Evolutionary conservation across 2,797 vertebrate species (phyloP).

Genomic region (Prionace glauca): DNA sequence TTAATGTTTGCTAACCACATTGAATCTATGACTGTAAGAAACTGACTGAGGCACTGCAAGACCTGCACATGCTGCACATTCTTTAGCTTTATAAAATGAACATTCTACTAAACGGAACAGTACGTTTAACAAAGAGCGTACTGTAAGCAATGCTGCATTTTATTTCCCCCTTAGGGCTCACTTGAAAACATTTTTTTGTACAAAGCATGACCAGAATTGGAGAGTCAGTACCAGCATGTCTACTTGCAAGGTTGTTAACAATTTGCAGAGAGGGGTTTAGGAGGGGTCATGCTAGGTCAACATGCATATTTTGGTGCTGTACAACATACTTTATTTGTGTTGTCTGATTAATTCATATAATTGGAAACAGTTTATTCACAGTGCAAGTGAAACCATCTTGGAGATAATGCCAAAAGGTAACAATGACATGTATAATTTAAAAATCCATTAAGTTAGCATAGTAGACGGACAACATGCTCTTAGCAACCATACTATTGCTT

Average conservation of each 20-base stretch:
- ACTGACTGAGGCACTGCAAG: not conserved
- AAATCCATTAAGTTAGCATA: not conserved
- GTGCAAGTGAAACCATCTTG: not conserved
- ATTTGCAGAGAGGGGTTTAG: not conserved
- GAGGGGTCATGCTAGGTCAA: not conserved
- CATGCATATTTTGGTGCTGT: not conserved
- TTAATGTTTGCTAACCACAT: not conserved
- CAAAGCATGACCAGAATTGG: not conserved
- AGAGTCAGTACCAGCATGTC: not conserved
- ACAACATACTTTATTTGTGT: not conserved
- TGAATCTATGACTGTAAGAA: not conserved
- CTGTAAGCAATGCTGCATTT: not conserved
- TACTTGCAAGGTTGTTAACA: not conserved
- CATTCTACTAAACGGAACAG: conserved; percentile 17
- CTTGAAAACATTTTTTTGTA: not conserved
- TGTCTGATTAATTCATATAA: not conserved
- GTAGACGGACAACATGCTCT: not conserved
- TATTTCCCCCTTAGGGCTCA: not conserved
- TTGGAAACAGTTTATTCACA: not conserved
- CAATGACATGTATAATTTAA: not conserved
- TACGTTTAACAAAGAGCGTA: conserved; percentile 14
- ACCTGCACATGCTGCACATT: conserved; percentile 21
- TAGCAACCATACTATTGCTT: not conserved
- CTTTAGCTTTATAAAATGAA: conserved; percentile 1
- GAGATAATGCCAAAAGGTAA: not conserved